phyloP scores from a whole-genome alignment of 2,113 vertebrate species.

The Semnornis frantzii region DNA sequence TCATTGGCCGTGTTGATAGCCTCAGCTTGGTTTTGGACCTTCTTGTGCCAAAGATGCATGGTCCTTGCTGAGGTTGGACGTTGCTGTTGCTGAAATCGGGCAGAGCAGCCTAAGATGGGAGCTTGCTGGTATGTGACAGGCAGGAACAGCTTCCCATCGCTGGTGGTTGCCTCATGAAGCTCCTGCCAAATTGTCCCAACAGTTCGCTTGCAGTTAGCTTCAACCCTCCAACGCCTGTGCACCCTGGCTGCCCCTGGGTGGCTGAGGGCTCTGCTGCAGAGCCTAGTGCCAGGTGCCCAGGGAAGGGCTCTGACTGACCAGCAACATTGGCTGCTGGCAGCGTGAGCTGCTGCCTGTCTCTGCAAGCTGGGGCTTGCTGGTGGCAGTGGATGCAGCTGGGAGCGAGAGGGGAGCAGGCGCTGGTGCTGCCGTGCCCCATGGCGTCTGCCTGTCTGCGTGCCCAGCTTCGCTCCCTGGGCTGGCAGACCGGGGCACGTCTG shows the following conservation, averaged over 20 bases:
- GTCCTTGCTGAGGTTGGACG: not conserved
- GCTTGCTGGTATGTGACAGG: not conserved
- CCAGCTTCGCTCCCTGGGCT: not conserved
- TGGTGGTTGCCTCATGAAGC: not conserved
- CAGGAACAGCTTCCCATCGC: not conserved
- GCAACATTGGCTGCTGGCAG: rapidly evolving
- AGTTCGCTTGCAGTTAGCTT: rapidly evolving
- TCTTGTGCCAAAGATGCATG: rapidly evolving
- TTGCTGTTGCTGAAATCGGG: not conserved
- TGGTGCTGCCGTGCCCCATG: not conserved
- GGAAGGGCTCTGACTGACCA: not conserved
- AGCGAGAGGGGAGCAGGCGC: not conserved
- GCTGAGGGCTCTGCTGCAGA: rapidly evolving
- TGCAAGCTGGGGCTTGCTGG: not conserved
- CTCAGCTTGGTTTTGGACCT: not conserved
- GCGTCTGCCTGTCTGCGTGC: constrained; percentile 5
- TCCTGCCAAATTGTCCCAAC: not conserved
- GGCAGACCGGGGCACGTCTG: not conserved
- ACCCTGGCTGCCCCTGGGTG: rapidly evolving
- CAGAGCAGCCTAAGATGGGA: not conserved
- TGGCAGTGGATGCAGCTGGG: not conserved
- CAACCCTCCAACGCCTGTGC: not conserved
- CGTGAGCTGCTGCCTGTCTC: not conserved
- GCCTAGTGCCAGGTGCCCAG: rapidly evolving
- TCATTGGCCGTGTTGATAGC: not conserved